Percentiles rank a stretch among this genome's conserved stretches.
Evolutionary conservation across 2,113 vertebrate species (phyloP).

Genomic region (Alectura lathami): DNA sequence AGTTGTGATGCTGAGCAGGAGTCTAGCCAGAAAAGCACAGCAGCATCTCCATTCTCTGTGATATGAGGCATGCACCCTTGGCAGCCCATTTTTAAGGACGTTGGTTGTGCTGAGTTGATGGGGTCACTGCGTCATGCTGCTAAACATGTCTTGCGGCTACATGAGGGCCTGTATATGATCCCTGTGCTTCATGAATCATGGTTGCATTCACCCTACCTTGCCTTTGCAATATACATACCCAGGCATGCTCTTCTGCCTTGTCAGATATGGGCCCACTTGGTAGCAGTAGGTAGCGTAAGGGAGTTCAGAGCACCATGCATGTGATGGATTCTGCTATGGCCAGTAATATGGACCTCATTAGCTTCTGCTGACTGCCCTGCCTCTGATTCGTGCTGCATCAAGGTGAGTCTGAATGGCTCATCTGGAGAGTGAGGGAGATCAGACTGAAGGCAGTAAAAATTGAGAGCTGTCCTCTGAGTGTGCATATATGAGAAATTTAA

Average conservation of each 20-base stretch:
- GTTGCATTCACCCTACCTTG: background rate
- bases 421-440: background rate
- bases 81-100: background rate
- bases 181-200: background rate
- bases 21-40: background rate
- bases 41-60: background rate
- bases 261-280: background rate
- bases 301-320: background rate
- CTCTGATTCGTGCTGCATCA: background rate
- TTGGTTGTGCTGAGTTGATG: background rate
- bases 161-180: background rate
- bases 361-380: background rate
- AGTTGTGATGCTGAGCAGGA: background rate
- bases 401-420: background rate
- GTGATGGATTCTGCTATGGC: background rate
- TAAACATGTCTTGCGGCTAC: background rate
- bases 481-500: constrained; percentile 11
- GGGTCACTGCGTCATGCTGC: background rate
- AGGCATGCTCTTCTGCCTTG: background rate
- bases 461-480: background rate
- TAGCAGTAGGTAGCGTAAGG: background rate
- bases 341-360: rapidly evolving
- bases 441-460: background rate
- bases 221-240: background rate
- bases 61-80: background rate